Base-by-base conservation (phyloP, 2,113 vertebrate species). In the Diphyllodes magnificus region DNA sequence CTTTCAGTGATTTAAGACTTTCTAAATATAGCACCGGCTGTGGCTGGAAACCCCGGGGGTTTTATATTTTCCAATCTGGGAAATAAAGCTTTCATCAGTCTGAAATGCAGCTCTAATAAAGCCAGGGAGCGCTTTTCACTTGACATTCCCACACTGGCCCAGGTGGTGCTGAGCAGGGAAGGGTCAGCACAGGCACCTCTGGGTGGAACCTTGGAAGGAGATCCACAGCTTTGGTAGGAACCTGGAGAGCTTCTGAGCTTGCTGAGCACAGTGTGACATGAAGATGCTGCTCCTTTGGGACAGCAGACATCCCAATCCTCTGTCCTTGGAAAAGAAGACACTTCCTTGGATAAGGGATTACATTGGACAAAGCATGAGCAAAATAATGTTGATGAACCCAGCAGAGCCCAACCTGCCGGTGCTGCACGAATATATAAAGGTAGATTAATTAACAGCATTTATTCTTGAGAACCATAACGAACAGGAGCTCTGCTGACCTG, bases 31-130 rank as follows among this genome's bases (percentile, higher is more conserved):
- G 95, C 69, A 61, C 65, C 42, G 51, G 90, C 84, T 96, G 94
- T 90, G 95, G 86, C 86, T 95, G 94, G 93, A 96, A 97, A 92
- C 37, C 66, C 85, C 93, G 84, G 22, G 88, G 53, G 78, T 91
- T 94, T 86, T 21, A 20, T 27, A 49, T 88, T 95, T 95, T 95
- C 91, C 64, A 94, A 9, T 80, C 33, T 65, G 66, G 92, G 91
- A 97, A 97, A 96, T 96, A 95, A 96, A 97, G 81, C 92, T 97
- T 96, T 96, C 94, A 95, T 61, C 93, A 90, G 87, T 35, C 95
- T 92, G 54, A 92, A 96, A 96, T 73, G 91, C 81, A 93, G 88
- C 61, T 86, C 33, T 18, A 45, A 71, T 66, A 31, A 90, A 91
- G 82, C 10, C 54, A 91, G 82, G 54, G 70, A 80, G 73, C 33